Conservation (phyloP, 1,140 invertebrate species). For the Drosophila ohnishii region DNA sequence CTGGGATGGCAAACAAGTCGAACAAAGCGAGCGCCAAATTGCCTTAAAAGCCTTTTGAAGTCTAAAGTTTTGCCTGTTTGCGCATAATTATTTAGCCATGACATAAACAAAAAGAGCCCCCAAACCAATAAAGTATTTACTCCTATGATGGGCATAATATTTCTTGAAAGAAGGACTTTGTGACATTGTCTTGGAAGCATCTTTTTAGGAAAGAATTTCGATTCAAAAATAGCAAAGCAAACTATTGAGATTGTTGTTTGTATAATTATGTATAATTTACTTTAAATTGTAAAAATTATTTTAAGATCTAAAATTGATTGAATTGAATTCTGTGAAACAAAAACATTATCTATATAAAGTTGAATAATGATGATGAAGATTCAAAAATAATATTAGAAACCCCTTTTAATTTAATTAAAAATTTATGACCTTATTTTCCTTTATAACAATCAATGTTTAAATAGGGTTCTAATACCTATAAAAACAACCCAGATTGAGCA, state of each 20-base stretch:
- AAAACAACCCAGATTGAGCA: no score
- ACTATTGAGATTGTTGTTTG: neutral
- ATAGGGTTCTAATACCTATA: no score
- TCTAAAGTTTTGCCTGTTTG: conserved; percentile 76
- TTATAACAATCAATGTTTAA: no score
- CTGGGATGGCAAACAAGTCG: conserved; percentile 68
- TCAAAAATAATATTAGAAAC: no score
- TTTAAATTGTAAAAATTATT: no score
- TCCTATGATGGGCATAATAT: neutral
- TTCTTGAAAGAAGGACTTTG: neutral
- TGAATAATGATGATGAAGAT: no score
- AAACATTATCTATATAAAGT: no score
- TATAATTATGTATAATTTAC: no score
- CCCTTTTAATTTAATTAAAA: no score
- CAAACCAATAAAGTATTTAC: conserved; percentile 4
- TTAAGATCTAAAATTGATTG: neutral
- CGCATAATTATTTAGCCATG: conserved; percentile 77
- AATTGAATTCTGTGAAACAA: neutral
- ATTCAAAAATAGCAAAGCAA: neutral
- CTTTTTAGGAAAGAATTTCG: neutral
- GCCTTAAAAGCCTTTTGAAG: conserved; percentile 77
- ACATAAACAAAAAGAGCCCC: conserved; percentile 36
- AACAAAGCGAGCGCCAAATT: conserved; percentile 77
- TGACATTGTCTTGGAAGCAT: neutral
- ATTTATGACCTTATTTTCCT: no score